A percentile compares a stretch with the other conserved stretches of the same genome.
These are phyloP conservation scores for Phthorimaea operculella DNA, from an alignment of 1,140 invertebrate genomes.

Conservation along the genomic window DNA sequence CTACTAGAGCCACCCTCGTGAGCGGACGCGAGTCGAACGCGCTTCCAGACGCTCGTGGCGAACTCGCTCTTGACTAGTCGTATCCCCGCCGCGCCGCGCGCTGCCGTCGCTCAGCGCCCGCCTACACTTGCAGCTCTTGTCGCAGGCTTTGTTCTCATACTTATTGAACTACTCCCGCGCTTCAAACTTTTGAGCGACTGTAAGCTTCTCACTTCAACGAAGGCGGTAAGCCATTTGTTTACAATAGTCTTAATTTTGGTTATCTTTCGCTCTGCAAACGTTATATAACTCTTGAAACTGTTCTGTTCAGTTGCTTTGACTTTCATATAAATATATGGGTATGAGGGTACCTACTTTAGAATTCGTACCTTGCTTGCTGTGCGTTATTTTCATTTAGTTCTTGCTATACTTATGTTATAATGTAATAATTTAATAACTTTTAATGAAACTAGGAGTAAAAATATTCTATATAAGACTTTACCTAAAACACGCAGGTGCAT, in stretches of 20 bases:
- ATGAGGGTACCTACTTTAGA: too few species aligned
- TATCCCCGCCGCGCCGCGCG: constrained; percentile 10
- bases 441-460: too few species aligned
- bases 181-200: constrained; percentile 27
- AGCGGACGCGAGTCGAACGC: constrained; percentile 25
- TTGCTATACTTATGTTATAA: too few species aligned
- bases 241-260: constrained; percentile 16
- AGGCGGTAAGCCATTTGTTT: constrained; percentile 44
- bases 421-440: too few species aligned
- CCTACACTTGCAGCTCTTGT: constrained; percentile 4
- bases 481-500: too few species aligned
- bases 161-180: constrained; percentile 14
- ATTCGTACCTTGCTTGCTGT: constrained; percentile 8
- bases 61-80: constrained; percentile 16
- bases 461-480: too few species aligned
- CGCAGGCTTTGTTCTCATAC: constrained; percentile 15
- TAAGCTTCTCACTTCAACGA: constrained; percentile 22
- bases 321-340: too few species aligned
- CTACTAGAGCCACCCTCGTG: constrained; percentile 41
- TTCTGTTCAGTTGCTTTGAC: constrained; percentile 7
- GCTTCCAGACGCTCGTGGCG: constrained; percentile 15
- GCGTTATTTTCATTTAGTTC: constrained; percentile 6
- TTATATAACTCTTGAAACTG: constrained; percentile 34
- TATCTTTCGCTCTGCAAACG: constrained; percentile 15
- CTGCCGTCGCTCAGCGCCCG: not conserved